Conservation (phyloP, 2,888 invertebrate genomes). For the Nephrotoma appendiculata region DNA sequence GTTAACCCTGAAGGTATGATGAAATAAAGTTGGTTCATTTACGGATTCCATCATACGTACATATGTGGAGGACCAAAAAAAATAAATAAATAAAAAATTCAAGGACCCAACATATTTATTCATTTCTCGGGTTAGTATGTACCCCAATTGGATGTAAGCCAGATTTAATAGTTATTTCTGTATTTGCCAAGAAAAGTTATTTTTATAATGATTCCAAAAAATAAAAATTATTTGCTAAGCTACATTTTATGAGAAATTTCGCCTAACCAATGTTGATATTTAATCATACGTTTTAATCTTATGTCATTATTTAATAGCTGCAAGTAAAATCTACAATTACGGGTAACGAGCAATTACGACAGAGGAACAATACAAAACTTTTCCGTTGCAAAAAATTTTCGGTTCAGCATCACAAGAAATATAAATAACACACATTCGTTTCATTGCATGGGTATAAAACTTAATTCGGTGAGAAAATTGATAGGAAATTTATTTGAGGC, state of each 20-base stretch:
- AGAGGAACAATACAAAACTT: neutral
- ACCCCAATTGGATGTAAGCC: neutral
- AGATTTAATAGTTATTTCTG: neutral
- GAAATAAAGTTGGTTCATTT: neutral
- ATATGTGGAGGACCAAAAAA: neutral
- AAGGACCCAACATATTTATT: neutral
- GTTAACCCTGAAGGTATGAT: neutral
- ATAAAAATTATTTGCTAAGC: neutral
- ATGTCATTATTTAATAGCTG: neutral
- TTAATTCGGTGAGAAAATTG: neutral
- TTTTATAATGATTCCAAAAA: neutral
- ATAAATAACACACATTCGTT: neutral
- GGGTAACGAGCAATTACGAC: neutral
- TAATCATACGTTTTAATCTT: neutral
- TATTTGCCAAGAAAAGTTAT: neutral
- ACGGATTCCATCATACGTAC: neutral
- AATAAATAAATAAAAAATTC: neutral
- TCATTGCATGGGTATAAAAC: neutral
- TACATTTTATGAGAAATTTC: neutral
- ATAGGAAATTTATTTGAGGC: neutral
- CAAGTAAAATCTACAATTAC: neutral
- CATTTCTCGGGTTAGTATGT: neutral
- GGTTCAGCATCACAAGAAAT: neutral
- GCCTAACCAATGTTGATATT: neutral
- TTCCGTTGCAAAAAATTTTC: neutral